Evolutionary conservation across 2,888 invertebrate genomes (phyloP), one percentile per base, ranked within the genome.

Genomic region (Lapara coniferarum): DNA sequence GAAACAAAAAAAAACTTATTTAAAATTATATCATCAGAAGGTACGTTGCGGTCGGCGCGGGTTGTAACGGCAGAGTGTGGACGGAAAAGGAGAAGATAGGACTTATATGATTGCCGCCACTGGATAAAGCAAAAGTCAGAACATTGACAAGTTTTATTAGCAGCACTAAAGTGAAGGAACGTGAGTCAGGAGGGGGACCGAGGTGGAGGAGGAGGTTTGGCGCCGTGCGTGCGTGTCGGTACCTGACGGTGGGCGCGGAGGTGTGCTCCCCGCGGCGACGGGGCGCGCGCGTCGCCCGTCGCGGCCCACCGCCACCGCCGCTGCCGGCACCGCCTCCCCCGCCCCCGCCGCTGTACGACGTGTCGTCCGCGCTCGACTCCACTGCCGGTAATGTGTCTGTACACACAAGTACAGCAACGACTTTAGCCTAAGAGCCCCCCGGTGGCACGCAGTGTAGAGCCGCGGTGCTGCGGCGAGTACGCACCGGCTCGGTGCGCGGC

Each of bases 321-420:
- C 30, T 73, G 76, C 71, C 69, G 77, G 70, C 68, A 66, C 75
- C n/a, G n/a, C n/a, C n/a, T n/a, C n/a, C n/a, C n/a, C n/a, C n/a
- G n/a, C n/a, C n/a, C n/a, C n/a, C 57, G 37, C 82, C 78, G 72
- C 81, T 77, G 76, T 81, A 84, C 69, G 84, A 81, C 66, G 87
- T 83, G 75, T 88, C 89, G 67, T 87, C 88, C 10, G 87, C 81
- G 70, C 87, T 85, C n/a, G 87, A 87, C 70, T 88, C 89, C 59
- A 83, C 76, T 51, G 84, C 80, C 49, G 82, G 88, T 70, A 84
- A 75, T 66, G 87, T 85, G 58, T 88, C 89, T 89, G 70, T 52
- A 55, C 66, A 57, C 0, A 56, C 12, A 25, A 25, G 37, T 37
- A 2, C 8, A 37, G 37, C 4, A 8, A 8, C 8, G 37, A 6